These are phyloP conservation scores for Ormyrus nitidulus DNA, from an alignment of 2,888 invertebrate genomes.

Conservation along the genomic window DNA sequence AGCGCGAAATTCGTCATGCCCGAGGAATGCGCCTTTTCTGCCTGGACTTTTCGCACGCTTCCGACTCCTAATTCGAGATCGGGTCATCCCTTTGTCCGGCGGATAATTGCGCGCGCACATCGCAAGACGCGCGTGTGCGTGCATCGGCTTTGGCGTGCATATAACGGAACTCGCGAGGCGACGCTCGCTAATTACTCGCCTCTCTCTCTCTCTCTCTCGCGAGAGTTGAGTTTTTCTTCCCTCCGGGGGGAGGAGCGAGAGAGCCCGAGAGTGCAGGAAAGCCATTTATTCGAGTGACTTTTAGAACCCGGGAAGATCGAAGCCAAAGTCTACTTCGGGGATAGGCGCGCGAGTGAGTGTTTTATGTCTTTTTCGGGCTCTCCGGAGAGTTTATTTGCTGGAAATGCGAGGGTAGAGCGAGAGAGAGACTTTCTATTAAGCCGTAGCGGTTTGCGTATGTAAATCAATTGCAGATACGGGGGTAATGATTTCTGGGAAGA, in stretches of 20 bases:
- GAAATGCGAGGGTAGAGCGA: background rate
- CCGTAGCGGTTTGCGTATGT: conserved; percentile 3
- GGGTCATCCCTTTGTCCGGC: too few species aligned
- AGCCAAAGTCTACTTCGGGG: background rate
- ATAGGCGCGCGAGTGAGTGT: background rate
- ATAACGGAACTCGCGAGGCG: conserved; percentile 22
- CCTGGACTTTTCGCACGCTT: background rate
- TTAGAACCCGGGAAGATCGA: conserved; percentile 14
- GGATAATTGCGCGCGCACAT: too few species aligned
- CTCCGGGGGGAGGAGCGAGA: background rate
- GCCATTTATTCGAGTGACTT: conserved; percentile 31
- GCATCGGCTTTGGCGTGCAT: background rate
- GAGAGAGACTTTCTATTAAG: background rate
- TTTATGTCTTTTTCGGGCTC: background rate
- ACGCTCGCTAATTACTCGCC: background rate
- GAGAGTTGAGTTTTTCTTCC: conserved; percentile 9
- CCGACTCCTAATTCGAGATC: too few species aligned
- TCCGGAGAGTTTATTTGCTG: conserved; percentile 11
- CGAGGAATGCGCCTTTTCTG: background rate
- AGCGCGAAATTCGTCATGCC: conserved; percentile 32
- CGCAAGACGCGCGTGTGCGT: background rate
- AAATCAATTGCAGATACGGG: conserved; percentile 3
- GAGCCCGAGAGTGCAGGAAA: background rate
- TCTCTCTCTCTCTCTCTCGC: conserved; percentile 35
- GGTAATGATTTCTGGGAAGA: background rate